A percentile compares a stretch with the other conserved stretches of the same genome.
phyloP scores from a whole-genome alignment of 2,888 invertebrate species.

The Tipula helvola region DNA sequence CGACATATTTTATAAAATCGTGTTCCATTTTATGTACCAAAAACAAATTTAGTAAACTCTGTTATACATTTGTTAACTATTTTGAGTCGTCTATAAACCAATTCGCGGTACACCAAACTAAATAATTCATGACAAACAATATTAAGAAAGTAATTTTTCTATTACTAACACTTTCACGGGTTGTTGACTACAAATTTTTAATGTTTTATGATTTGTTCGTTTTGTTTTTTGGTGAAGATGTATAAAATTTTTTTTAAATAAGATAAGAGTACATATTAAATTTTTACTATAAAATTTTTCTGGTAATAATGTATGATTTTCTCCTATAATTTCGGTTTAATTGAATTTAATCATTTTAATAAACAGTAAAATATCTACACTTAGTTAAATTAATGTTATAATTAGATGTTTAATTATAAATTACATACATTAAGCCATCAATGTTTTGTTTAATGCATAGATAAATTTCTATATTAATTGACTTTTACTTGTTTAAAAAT shows the following conservation, averaged over 20 bases:
- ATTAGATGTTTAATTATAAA: background rate
- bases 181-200: background rate
- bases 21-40: too few species aligned
- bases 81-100: background rate
- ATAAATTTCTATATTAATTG: background rate
- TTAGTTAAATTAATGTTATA: background rate
- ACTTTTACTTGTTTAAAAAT: background rate
- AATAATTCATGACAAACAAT: background rate
- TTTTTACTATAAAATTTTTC: background rate
- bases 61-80: too few species aligned
- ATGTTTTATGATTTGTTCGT: background rate
- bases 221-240: background rate
- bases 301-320: background rate
- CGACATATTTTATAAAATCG: too few species aligned
- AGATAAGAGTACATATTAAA: background rate
- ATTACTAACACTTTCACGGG: background rate
- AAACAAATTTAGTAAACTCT: too few species aligned
- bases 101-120: background rate
- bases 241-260: background rate
- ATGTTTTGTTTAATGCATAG: background rate
- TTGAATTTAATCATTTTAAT: background rate
- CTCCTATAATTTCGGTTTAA: background rate
- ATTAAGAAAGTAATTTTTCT: background rate
- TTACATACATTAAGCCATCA: background rate
- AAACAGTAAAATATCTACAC: background rate